Conservation (phyloP, 2,888 invertebrate genomes). For the Xestoiulus laeticollis region DNA sequence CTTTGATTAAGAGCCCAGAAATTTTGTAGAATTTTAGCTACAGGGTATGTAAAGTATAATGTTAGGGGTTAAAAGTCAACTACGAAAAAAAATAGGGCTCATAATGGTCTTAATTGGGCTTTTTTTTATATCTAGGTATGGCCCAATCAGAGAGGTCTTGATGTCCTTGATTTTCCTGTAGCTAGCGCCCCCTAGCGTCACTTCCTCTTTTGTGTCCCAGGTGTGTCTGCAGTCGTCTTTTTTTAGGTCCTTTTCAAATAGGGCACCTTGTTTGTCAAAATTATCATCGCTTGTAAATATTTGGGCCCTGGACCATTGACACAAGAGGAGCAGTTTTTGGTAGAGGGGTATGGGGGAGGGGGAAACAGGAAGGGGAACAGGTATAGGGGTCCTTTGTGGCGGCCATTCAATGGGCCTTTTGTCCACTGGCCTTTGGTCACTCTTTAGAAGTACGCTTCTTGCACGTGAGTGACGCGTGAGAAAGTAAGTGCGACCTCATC, state of each 20-base stretch:
- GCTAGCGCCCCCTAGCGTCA: neutral
- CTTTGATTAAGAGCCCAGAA: too few relatives aligned
- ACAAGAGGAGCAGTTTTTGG: constrained; percentile 42
- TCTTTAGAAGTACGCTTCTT: neutral
- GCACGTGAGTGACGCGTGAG: constrained; percentile 48
- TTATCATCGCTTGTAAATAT: constrained; percentile 52
- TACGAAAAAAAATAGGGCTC: neutral
- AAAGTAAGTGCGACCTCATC: constrained; percentile 25
- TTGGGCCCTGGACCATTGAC: constrained; percentile 50
- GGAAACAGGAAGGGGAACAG: neutral
- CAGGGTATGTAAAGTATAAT: too few relatives aligned
- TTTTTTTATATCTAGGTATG: neutral
- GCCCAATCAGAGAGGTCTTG: neutral
- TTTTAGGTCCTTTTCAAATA: neutral
- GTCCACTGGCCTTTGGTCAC: constrained; percentile 30
- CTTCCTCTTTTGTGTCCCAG: neutral
- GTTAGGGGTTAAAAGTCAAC: neutral
- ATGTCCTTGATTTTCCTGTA: neutral
- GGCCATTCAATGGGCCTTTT: neutral
- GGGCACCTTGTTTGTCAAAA: constrained; percentile 51
- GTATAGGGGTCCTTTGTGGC: neutral
- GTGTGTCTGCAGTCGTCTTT: constrained; percentile 40
- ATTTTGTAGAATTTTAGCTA: too few relatives aligned
- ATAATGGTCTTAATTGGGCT: neutral
- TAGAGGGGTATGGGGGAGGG: constrained; percentile 30